Conservation (phyloP, 1,140 invertebrate species). For the Lepidurus arcticus region DNA sequence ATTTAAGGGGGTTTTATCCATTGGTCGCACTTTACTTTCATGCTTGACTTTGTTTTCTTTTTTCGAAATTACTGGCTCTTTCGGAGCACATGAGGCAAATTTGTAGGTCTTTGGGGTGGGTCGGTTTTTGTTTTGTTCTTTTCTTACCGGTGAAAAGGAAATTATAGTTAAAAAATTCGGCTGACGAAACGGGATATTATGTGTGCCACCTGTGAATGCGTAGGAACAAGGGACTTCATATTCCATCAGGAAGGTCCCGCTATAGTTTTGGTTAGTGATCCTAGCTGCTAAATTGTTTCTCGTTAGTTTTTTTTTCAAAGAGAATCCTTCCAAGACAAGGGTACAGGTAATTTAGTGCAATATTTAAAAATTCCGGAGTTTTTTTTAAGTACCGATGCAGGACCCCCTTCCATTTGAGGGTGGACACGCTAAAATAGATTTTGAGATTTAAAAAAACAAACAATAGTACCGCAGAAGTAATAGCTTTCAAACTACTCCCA, state of each 20-base stretch:
- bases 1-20: neutral
- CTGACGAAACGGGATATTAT: neutral
- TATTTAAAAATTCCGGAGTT: constrained; percentile 10
- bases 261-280: constrained; percentile 5
- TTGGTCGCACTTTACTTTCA: neutral
- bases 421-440: neutral
- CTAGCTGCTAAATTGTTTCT: neutral
- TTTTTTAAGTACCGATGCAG: neutral
- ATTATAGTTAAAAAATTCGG: neutral
- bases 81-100: neutral
- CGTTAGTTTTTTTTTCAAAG: neutral
- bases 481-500: neutral
- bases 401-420: neutral
- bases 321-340: constrained; percentile 17
- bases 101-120: neutral
- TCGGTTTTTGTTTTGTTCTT: neutral
- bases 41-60: neutral
- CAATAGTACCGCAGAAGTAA: neutral
- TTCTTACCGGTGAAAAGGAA: no score
- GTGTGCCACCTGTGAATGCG: neutral
- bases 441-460: no score
- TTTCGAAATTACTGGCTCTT: neutral
- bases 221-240: neutral
- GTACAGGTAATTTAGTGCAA: constrained; percentile 22
- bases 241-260: neutral